Evolutionary conservation across 2,888 invertebrate species (phyloP), one percentile per base, ranked within the genome.

Genomic region (Agrochola lota): DNA sequence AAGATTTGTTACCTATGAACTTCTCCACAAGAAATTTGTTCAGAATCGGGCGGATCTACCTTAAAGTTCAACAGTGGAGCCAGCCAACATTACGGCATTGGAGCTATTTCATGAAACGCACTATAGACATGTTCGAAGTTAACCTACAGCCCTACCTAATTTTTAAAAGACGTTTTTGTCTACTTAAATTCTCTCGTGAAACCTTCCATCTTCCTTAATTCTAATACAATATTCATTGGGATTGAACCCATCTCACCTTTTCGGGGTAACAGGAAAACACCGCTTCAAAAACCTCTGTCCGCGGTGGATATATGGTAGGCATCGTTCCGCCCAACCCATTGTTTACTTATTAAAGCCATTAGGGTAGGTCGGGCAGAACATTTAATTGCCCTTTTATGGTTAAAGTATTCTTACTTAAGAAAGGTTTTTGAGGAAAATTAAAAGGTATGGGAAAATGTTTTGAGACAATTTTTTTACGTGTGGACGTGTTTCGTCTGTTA

Each of bases 341-440:
- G 91, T 91, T 90, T 91, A 88, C 86, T 89, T 88, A 91, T 89
- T 88, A 74, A 88, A 85, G 69, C 83, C 78, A 80, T 85, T 88
- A 85, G 80, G 88, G 85, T 79, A 83, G 87, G 82, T 87, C 83
- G 85, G 83, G 75, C 55, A 71, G 77, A 64, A 74, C 57, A 71
- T 49, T 88, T 87, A 84, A 88, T 88, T 85, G 78, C 71, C 70
- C 79, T 81, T 85, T 79, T 73, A 77, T 59, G 74, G 74, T 71
- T 60, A 78, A 55, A 55, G 46, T 63, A 71, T 52, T 43, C 43
- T 74, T 70, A 43, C 35, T 67, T 70, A 46, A 46, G 64, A 74
- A 66, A 26, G 62, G 46, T 20, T 70, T 87, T 76, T 62, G n/a
- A 40, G 35, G 60, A 71, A 78, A 77, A 77, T 81, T 80, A 63